A percentile compares a stretch with the other conserved stretches of the same genome.
Evolutionary conservation across 2,797 vertebrate species (phyloP).

Genomic region (Alcedo atthis): DNA sequence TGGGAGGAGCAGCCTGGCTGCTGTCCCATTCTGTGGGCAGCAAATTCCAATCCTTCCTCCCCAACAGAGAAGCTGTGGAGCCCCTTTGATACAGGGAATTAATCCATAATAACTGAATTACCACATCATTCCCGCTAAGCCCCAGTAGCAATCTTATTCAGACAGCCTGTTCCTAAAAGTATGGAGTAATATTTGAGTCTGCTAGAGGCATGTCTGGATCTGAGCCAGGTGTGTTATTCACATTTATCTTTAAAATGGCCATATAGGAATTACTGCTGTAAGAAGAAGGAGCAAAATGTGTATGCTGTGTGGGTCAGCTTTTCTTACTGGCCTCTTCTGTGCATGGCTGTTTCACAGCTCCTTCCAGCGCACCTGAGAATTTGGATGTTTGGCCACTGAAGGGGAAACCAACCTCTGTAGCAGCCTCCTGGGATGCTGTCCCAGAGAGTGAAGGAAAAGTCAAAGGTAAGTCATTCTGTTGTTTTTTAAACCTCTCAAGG

Average conservation of each 20-base stretch:
- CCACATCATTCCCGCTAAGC: accelerated
- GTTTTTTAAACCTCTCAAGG: neutral
- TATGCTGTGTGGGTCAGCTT: neutral
- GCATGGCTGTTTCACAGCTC: constrained; percentile 78
- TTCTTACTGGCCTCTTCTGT: neutral
- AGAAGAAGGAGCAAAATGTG: neutral
- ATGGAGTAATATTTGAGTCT: neutral
- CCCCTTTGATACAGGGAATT: neutral
- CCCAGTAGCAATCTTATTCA: neutral
- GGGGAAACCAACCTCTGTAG: constrained; percentile 90
- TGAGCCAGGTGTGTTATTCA: neutral
- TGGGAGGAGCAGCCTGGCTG: neutral
- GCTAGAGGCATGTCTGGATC: neutral
- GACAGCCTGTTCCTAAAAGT: neutral
- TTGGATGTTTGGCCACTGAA: constrained; percentile 91
- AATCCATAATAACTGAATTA: neutral
- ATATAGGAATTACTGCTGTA: neutral
- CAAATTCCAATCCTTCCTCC: neutral
- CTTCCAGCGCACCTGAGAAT: constrained; percentile 92
- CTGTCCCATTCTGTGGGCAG: neutral
- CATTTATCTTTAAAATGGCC: neutral
- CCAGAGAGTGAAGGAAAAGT: constrained; percentile 92
- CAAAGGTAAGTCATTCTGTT: constrained; percentile 83
- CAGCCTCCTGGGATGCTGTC: constrained; percentile 92
- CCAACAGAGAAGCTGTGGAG: accelerated